Evolutionary conservation across 2,888 invertebrate species (phyloP), one percentile per base, ranked within the genome.

Genomic region (Amphipoea lucens): DNA sequence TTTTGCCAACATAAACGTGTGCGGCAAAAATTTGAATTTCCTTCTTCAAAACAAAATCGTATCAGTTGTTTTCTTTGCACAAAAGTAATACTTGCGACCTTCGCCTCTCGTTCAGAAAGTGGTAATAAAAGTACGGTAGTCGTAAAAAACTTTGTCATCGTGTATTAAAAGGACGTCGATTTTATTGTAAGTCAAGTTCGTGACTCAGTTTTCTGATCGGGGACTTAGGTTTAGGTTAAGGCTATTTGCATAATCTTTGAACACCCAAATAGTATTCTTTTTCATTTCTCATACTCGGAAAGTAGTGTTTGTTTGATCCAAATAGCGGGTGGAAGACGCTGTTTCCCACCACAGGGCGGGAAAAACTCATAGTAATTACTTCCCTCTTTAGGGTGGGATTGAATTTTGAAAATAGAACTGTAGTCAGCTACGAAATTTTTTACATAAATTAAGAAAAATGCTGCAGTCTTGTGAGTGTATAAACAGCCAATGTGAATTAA

Each of bases 121-220:
- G 65, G 65, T 69, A 76, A 87, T 89, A 87, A 87, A 87, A 81
- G 65, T 80, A 82, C 77, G 89, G 76, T 73, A 76, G 84, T 87
- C 81, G 69, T 87, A 80, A 82, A 88, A 88, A 87, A 87, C 82
- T 84, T 87, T 79, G 85, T 70, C 76, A 76, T 76, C 82, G 71
- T 84, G 74, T 79, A 86, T 80, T 82, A 80, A 76, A 82, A 84
- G 65, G 63, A 75, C 29, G 72, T 76, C 70, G 72, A 72, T 82
- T 82, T 87, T 84, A 81, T 82, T 78, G 66, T 73, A 54, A 70
- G 69, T 62, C 77, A 75, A 70, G 76, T 78, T 80, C 76, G 74
- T 81, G 86, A 76, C 70, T 76, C 36, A 45, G 42, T 71, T 74
- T 68, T 78, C 54, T 68, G 65, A 75, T 84, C 74, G 48, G 42